Base-by-base conservation (phyloP, 2,113 vertebrate genomes). In the Chaenogobius annularis region DNA sequence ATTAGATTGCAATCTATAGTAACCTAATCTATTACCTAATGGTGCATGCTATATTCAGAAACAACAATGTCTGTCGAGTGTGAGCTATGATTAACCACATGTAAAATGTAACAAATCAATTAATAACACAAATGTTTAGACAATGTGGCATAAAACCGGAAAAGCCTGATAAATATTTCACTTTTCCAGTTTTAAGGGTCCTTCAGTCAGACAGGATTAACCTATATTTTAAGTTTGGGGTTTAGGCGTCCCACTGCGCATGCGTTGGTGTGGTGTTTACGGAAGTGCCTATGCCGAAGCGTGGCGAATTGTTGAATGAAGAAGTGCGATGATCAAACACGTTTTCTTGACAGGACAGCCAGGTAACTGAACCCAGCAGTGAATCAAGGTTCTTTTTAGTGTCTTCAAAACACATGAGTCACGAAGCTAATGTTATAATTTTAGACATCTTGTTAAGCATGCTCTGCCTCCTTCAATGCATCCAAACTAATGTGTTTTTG, bases 311-410 rank as follows among this genome's bases (percentile, higher is more conserved):
- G 12, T 35, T 2, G 7, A 66, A 10, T 35, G 61, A 63, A 63
- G 61, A 20, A 40, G 61, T 7, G 31, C 1, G 1, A 98, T 95
- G 95, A 52, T 91, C 11, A 94, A 85, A 75, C 96, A 97, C 83
- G 93, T 98, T 78, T 96, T 98, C 62, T 86, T 98, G 3, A 96
- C 96, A 3, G 96, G 96, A 84, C 90, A 93, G 55, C 96, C 96
- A 94, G 96, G 96, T 97, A 96, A 94, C 1, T 35, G 7, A 11
- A 0, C 26, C 62, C 40, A 17, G 7, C 58, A 35, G 58, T 4
- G 26, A 35, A 26, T 17, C 8, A 61, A 26, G 0, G 15, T 9
- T n/a, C n/a, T n/a, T 2, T 44, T 19, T 66, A 65, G 23, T 43
- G 5, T 22, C 13, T 55, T 26, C 56, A 59, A 61, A 73, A 50